A percentile compares a stretch with the other conserved stretches of the same genome.
phyloP scores from a whole-genome alignment of 2,888 invertebrate species.

The Serrognathus titanus region DNA sequence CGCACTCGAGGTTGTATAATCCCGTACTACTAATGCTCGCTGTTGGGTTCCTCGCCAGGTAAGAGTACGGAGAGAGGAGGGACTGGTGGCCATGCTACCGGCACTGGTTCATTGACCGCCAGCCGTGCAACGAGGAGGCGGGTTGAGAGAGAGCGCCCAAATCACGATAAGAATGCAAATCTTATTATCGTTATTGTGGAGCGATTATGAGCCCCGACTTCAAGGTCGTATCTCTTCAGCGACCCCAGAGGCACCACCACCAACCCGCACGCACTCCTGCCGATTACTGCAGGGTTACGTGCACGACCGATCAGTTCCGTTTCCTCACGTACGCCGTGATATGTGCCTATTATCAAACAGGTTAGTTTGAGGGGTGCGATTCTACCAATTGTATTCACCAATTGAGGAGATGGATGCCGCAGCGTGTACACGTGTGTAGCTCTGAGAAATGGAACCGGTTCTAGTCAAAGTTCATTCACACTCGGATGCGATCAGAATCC shows the following conservation, averaged over 20 bases:
- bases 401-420: constrained; percentile 25
- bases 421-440: constrained; percentile 19
- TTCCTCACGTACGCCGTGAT: too few species aligned
- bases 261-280: neutral
- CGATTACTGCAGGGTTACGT: too few species aligned
- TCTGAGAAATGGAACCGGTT: constrained; percentile 43
- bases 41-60: constrained; percentile 46
- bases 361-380: constrained; percentile 6
- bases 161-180: constrained; percentile 41
- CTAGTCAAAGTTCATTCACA: constrained; percentile 44
- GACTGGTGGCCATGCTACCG: constrained; percentile 45
- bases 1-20: constrained; percentile 43
- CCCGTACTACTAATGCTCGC: constrained; percentile 44
- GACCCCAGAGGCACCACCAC: neutral
- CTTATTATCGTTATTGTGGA: constrained; percentile 16
- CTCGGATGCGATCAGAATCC: constrained; percentile 35
- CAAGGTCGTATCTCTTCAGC: constrained; percentile 16
- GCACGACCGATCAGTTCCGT: too few species aligned
- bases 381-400: constrained; percentile 24
- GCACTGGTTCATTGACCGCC: constrained; percentile 50
- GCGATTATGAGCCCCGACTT: constrained; percentile 15
- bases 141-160: constrained; percentile 28
- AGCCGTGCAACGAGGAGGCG: constrained; percentile 48
- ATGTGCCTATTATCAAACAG: neutral
- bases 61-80: constrained; percentile 36